Conservation (phyloP, 2,888 invertebrate genomes). For the Pyrocoelia pectoralis region DNA sequence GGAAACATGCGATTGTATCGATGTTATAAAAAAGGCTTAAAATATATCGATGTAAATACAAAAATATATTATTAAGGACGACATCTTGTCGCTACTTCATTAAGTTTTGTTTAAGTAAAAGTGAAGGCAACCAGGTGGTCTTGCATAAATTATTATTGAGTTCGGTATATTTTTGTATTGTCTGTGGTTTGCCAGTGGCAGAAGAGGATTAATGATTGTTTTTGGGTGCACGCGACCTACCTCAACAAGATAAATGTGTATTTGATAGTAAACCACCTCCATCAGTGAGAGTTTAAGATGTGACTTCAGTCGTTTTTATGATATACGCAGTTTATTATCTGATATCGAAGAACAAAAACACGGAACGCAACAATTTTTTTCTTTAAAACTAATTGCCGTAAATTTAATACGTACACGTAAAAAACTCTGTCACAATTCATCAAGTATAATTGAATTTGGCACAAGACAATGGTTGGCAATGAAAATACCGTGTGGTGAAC, state of each 20-base stretch:
- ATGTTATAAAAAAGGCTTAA: conserved; percentile 5
- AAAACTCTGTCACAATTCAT: too few relatives aligned
- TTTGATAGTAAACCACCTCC: conserved; percentile 47
- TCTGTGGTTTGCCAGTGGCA: conserved; percentile 37
- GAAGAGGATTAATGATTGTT: conserved; percentile 43
- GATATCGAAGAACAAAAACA: too few relatives aligned
- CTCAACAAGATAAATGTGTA: conserved; percentile 51
- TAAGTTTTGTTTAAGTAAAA: conserved; percentile 16
- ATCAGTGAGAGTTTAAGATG: conserved; percentile 46
- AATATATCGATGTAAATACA: background rate
- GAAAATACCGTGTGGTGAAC: background rate
- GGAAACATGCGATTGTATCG: conserved; percentile 15
- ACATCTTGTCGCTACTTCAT: conserved; percentile 14
- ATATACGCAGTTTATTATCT: background rate
- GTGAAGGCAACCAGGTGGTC: conserved; percentile 11
- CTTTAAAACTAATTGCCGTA: too few relatives aligned
- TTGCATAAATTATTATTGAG: conserved; percentile 11
- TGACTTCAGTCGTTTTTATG: conserved; percentile 1
- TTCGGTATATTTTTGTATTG: conserved; percentile 28
- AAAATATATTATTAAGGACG: conserved; percentile 5
- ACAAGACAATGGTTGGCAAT: background rate
- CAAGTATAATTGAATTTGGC: background rate
- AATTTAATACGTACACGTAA: too few relatives aligned
- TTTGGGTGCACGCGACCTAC: conserved; percentile 48
- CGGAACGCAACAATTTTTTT: too few relatives aligned